phyloP scores from a whole-genome alignment of 2,888 invertebrate genomes.

The Nycteola revayana region DNA sequence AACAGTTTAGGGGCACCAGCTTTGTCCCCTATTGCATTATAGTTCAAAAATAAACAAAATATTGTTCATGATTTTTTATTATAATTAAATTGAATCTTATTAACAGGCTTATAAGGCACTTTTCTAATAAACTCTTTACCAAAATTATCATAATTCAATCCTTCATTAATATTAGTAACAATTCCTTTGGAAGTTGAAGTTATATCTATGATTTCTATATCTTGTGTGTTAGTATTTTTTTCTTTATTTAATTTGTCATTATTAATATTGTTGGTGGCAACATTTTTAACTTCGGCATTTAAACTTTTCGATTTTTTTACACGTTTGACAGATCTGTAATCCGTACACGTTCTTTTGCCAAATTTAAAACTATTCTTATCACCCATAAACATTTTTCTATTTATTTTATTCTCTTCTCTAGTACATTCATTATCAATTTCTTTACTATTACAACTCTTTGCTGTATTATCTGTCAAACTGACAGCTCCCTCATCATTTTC shows the following conservation, averaged over 20 bases:
- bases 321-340: conserved; percentile 7
- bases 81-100: conserved; percentile 61
- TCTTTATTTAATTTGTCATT: too few species aligned
- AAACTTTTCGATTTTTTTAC: conserved; percentile 6
- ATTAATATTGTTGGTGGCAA: too few species aligned
- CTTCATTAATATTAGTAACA: conserved; percentile 62
- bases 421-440: not conserved
- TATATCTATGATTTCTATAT: conserved; percentile 55
- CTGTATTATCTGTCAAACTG: conserved; percentile 1
- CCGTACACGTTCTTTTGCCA: conserved; percentile 27
- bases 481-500: not conserved
- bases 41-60: too few species aligned
- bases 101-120: conserved; percentile 53
- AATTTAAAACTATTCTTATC: conserved; percentile 47
- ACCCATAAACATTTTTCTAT: conserved; percentile 58
- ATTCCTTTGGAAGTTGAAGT: conserved; percentile 51
- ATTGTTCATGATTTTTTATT: conserved; percentile 44
- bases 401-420: conserved; percentile 1
- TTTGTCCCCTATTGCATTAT: too few species aligned
- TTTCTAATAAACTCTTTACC: conserved; percentile 56
- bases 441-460: not conserved
- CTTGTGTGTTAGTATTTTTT: not conserved
- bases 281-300: conserved; percentile 2
- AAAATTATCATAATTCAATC: conserved; percentile 61
- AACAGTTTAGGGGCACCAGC: too few species aligned